Percentiles rank a stretch among this genome's conserved stretches.
Evolutionary conservation across 2,113 vertebrate species (phyloP).

Genomic region (Ranitomeya imitator): DNA sequence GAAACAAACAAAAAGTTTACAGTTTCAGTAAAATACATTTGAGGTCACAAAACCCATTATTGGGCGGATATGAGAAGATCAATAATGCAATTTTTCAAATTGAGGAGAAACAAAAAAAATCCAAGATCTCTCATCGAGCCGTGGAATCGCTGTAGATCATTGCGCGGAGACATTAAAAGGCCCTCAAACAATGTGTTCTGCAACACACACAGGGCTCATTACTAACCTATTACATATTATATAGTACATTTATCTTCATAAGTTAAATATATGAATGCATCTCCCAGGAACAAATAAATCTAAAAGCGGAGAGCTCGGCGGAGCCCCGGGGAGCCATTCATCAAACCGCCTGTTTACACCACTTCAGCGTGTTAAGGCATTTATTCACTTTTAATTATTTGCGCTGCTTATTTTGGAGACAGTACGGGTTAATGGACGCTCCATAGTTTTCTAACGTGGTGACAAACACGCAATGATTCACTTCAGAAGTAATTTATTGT

Average conservation of each 20-base stretch:
- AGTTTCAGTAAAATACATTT: background rate
- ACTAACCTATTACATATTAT: slow-evolving; percentile 46
- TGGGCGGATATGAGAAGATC: background rate
- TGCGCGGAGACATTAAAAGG: slow-evolving; percentile 27
- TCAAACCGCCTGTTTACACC: slow-evolving; percentile 20
- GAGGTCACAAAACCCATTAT: background rate
- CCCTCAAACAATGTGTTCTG: slow-evolving; percentile 38
- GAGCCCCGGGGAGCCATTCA: slow-evolving; percentile 40
- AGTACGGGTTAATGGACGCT: slow-evolving; percentile 32
- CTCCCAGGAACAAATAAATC: slow-evolving; percentile 47
- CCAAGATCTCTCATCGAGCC: background rate
- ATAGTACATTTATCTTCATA: slow-evolving; percentile 49
- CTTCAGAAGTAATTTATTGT: background rate
- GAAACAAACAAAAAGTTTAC: background rate
- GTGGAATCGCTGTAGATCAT: background rate
- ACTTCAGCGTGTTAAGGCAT: slow-evolving; percentile 6
- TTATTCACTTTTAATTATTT: slow-evolving; percentile 46
- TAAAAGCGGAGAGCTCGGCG: background rate
- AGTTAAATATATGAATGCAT: slow-evolving; percentile 50
- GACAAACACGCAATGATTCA: slow-evolving; percentile 27
- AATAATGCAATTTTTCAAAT: slow-evolving; percentile 14
- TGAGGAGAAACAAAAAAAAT: background rate
- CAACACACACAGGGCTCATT: slow-evolving; percentile 43
- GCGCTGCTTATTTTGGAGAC: slow-evolving; percentile 23
- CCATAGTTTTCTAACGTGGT: background rate